phyloP scores from a whole-genome alignment of 2,113 vertebrate species.

The Dascyllus trimaculatus region DNA sequence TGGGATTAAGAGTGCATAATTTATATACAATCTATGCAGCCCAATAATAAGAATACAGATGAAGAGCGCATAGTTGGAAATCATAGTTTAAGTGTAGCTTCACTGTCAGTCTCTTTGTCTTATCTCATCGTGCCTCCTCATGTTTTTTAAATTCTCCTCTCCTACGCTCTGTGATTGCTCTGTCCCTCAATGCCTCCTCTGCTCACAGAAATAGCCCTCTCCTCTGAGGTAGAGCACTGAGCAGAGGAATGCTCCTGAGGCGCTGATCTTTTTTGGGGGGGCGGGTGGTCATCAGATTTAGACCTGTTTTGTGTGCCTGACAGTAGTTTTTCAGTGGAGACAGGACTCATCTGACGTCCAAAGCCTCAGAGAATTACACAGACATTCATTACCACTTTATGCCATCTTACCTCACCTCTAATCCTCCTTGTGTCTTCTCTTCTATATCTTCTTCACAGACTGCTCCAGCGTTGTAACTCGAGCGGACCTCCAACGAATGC shows the following conservation, averaged over 20 bases:
- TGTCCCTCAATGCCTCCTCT: constrained; percentile 53
- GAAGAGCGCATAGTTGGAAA: neutral
- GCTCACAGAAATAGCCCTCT: constrained; percentile 64
- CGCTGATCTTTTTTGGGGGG: constrained; percentile 51
- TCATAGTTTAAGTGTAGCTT: constrained; percentile 28
- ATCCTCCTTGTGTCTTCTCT: neutral
- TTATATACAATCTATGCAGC: neutral
- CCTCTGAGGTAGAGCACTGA: constrained; percentile 51
- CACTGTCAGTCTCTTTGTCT: constrained; percentile 31
- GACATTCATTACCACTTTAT: constrained; percentile 1
- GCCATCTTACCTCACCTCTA: neutral
- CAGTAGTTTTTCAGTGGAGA: constrained; percentile 51
- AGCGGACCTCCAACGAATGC: constrained; percentile 91
- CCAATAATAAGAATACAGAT: neutral
- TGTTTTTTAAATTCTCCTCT: constrained; percentile 40
- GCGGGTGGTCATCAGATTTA: constrained; percentile 38
- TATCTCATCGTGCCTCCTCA: constrained; percentile 17
- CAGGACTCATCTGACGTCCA: constrained; percentile 22
- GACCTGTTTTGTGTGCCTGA: constrained; percentile 49
- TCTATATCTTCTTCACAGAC: constrained; percentile 51
- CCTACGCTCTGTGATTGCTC: constrained; percentile 29
- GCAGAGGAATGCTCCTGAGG: constrained; percentile 50
- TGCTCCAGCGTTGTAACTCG: constrained; percentile 83
- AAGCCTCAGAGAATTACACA: constrained; percentile 49
- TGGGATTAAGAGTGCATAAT: too few relatives aligned